Conservation (phyloP, 2,888 invertebrate species). For the Polydrusus pterygomalis region DNA sequence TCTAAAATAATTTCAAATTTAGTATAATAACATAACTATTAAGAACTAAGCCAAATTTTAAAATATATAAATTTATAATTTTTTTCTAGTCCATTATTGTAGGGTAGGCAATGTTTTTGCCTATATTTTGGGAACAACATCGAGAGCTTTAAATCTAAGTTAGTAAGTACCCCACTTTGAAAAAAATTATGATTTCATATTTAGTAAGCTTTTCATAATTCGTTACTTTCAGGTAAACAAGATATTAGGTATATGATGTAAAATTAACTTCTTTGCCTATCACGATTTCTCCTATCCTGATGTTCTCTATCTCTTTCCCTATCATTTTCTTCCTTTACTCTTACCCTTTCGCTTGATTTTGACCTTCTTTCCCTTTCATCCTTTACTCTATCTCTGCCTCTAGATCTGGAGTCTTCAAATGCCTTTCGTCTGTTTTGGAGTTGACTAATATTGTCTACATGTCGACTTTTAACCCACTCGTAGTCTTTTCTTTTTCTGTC, state of each 20-base stretch:
- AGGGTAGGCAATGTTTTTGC: too few relatives aligned
- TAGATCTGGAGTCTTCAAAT: constrained; percentile 47
- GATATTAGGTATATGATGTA: not conserved
- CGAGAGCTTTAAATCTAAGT: too few relatives aligned
- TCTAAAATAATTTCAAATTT: too few relatives aligned
- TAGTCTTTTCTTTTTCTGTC: constrained; percentile 52
- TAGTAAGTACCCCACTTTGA: too few relatives aligned
- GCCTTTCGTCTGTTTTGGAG: constrained; percentile 50
- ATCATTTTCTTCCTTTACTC: constrained; percentile 33
- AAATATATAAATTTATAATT: too few relatives aligned
- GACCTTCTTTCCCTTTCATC: constrained; percentile 28
- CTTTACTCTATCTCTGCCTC: constrained; percentile 54
- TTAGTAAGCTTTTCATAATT: not conserved
- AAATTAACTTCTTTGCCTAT: constrained; percentile 56
- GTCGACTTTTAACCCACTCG: constrained; percentile 59
- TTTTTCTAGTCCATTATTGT: too few relatives aligned
- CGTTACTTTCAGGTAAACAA: not conserved
- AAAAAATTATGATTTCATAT: too few relatives aligned
- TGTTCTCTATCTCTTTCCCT: constrained; percentile 59
- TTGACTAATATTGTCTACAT: constrained; percentile 59
- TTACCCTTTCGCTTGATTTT: constrained; percentile 57
- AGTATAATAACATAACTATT: too few relatives aligned
- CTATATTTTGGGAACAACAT: too few relatives aligned
- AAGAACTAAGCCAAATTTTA: too few relatives aligned
- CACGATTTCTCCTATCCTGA: constrained; percentile 67